Evolutionary conservation across 2,113 vertebrate species (phyloP), one percentile per base, ranked within the genome.

Genomic region (Cynoglossus semilaevis): DNA sequence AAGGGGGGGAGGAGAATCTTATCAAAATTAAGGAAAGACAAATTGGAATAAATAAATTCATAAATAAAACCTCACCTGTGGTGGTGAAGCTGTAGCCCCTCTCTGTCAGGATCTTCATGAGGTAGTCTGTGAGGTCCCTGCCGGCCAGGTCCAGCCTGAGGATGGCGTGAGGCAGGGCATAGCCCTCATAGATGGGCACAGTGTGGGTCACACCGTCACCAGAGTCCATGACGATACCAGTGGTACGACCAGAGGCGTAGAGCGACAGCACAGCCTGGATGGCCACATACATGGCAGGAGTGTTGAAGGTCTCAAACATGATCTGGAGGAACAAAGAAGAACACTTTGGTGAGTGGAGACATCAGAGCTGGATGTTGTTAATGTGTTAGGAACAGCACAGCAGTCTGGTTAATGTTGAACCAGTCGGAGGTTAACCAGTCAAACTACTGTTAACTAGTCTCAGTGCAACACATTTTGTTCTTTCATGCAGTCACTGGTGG

Each of bases 271-370:
- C 96, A 37, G 96, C 94, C 92, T 99, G 96, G 89, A 99, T 99
- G 90, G 96, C 96, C 65, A 99, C 96, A 46, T 99, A 99, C 96
- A 98, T 99, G 90, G 96, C 96, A 43, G 95, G 96, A 37, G 95
- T 97, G 92, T 98, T 99, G 92, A 99, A 99, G 84, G 96, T 99
- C 92, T 99, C 96, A 0, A 98, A 99, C 96, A 98, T 98, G 81
- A 94, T 94, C 96, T 99, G 83, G 17, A 44, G 17, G 53, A 58
- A 10, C n/a, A 16, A 11, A 29, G 4, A 2, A 8, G 42, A 43
- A 1, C 17, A 14, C 9, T 29, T 29, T 29, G 22, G 6, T 17
- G 47, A 57, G 18, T 29, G 10, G 67, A 14, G 7, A 1, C 13
- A 5, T 38, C 12, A 13, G 15, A 41, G 11, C 19, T 29, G 10